phyloP scores from a whole-genome alignment of 2,113 vertebrate species.

The Eurystomus gularis region DNA sequence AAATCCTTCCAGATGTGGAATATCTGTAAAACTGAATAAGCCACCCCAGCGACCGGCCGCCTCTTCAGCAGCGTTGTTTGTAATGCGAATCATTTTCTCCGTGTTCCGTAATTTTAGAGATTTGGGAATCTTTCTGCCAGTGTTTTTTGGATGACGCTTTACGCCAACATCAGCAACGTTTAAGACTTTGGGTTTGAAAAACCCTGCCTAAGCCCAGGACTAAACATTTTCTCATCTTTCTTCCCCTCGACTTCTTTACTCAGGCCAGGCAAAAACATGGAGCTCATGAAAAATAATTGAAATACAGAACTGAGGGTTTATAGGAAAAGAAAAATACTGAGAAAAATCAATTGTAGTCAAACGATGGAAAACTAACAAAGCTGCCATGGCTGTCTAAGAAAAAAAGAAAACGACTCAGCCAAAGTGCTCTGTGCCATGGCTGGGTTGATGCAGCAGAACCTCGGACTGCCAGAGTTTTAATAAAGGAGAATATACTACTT shows the following conservation, averaged over 20 bases:
- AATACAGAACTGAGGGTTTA: background rate
- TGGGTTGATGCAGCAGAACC: background rate
- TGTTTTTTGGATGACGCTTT: background rate
- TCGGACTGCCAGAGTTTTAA: background rate
- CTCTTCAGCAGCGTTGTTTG: background rate
- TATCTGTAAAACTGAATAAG: background rate
- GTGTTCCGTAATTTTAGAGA: background rate
- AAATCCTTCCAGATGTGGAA: conserved; percentile 8
- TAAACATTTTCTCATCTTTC: background rate
- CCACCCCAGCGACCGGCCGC: background rate
- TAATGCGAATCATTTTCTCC: background rate
- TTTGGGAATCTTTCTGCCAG: background rate
- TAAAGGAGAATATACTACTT: background rate
- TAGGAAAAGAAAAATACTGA: background rate
- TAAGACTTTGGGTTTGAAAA: background rate
- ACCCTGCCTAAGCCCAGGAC: background rate
- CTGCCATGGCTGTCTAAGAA: conserved; percentile 36
- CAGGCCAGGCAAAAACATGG: background rate
- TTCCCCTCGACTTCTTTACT: background rate
- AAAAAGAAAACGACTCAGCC: background rate
- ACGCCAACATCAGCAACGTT: background rate
- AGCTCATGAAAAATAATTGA: background rate
- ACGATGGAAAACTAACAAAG: background rate
- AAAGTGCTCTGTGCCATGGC: background rate
- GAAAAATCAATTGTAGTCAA: background rate